Base-by-base conservation (phyloP, 2,888 invertebrate species). In the Drosophila paracracens region DNA sequence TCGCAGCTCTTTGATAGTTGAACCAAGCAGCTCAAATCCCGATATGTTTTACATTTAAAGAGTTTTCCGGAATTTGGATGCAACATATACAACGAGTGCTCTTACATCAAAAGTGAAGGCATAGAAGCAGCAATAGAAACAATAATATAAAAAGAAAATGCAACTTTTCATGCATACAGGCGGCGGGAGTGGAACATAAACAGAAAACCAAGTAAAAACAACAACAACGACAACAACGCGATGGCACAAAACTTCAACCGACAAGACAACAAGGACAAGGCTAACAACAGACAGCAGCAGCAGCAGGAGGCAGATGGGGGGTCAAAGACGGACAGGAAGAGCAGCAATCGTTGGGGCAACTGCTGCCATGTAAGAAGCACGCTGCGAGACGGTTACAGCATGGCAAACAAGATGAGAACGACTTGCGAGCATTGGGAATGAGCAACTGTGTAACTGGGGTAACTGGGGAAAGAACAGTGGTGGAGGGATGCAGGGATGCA, bases 181-280 rank as follows among this genome's bases (percentile, higher is more conserved):
- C 73, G 68, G 74, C 73, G 64, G 74, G 67, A 58, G 69, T 61
- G 65, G 59, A 81, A 81, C 65, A 75, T 75, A 81, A 84, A 84
- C 74, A 83, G 72, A 74, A 74, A 79, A 65, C 67, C 74, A 58
- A 76, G 60, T 31, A 72, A 70, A 58, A 75, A 48, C 63, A 81
- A 70, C 53, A 66, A 70, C 54, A 72, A 60, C 62, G 40, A 64
- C 51, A 40, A 51, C 40, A 36, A 43, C 2, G 57, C 31, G 50
- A 65, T 67, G 79, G 56, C 67, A 71, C 68, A 79, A 79, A 86
- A 85, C 77, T 84, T 79, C 72, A 77, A 70, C 75, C 84, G 84
- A 85, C 84, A 85, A 84, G 87, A 84, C 83, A 79, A 77, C 84
- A 85, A 85, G 87, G 87, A 84, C 85, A 85, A 81, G 83, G 83